Evolutionary conservation across 2,113 vertebrate genomes (phyloP), one percentile per base, ranked within the genome.

Genomic region (Brachirus orientalis): DNA sequence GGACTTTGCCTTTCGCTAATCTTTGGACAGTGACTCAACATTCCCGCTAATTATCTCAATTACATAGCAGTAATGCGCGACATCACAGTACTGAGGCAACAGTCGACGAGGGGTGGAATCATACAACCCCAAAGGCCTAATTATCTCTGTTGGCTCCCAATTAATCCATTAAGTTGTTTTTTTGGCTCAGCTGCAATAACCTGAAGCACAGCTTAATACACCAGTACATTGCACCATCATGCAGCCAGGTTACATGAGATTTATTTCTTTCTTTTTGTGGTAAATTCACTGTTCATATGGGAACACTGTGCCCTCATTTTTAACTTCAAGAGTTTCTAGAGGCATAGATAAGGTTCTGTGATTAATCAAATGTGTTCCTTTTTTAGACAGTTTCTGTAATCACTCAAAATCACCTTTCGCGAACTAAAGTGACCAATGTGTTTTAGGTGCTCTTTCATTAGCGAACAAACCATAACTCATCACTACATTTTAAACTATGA

Each of bases 111-210:
- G 93, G 94, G 94, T 95, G 93, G 93, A 96, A 95, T 97, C 92
- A 93, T 94, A 94, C 75, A 90, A 88, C 96, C 96, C 95, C 95
- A 94, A 92, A 96, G 95, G 95, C 94, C 94, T 95, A 95, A 98
- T 99, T 98, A 98, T 95, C 95, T 96, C 94, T 91, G 94, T 92
- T 94, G 95, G 94, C 88, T 96, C 84, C 94, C 96, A 98, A 97
- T 99, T 98, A 97, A 96, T 96, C 94, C 93, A 94, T 95, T 95
- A 93, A 95, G 92, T 95, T 96, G 94, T 96, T 98, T 96, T 98
- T 28, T 95, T 94, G 92, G 91, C 94, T 95, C 88, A 82, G 92
- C 94, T 95, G 94, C 94, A 94, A 95, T 4, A 90, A 93, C 92
- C 91, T 92, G 76, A 92, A 87, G 91, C 89, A 63, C 59, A 56